Percentiles rank a stretch among this genome's conserved stretches.
phyloP scores from a whole-genome alignment of 2,888 invertebrate species.

The Salpingus planirostris region DNA sequence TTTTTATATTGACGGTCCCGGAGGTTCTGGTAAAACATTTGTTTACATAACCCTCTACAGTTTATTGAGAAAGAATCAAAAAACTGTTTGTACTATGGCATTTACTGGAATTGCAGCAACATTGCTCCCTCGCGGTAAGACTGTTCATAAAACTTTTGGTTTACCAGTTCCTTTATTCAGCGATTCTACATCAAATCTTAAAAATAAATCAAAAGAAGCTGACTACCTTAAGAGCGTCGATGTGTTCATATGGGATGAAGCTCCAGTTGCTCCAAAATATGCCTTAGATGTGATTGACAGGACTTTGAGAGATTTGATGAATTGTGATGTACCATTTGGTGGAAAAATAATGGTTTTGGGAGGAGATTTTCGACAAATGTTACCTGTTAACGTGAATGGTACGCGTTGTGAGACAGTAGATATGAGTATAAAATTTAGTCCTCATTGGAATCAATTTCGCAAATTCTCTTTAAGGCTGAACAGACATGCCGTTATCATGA shows the following conservation, averaged over 20 bases:
- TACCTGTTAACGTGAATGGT: too few relatives aligned
- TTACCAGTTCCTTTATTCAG: too few relatives aligned
- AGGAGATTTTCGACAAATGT: too few relatives aligned
- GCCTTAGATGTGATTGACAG: background rate
- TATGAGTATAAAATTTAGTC: background rate
- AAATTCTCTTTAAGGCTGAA: background rate
- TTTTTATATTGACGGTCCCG: too few relatives aligned
- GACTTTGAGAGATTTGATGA: background rate
- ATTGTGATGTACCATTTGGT: background rate
- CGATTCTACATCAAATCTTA: background rate
- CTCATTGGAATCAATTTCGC: background rate
- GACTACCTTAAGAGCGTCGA: background rate
- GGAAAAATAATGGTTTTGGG: background rate
- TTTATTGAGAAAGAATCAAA: background rate
- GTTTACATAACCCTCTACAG: background rate
- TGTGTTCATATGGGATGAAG: too few relatives aligned
- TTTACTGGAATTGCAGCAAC: too few relatives aligned
- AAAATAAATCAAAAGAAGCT: background rate
- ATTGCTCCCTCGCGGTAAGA: background rate
- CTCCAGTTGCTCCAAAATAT: background rate
- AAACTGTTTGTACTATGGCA: background rate
- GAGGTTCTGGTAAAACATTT: too few relatives aligned
- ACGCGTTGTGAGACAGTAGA: background rate
- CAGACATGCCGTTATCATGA: too few relatives aligned
- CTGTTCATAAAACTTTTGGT: background rate